Evolutionary conservation across 2,888 invertebrate species (phyloP).

Genomic region (Oeneis ivallda): DNA sequence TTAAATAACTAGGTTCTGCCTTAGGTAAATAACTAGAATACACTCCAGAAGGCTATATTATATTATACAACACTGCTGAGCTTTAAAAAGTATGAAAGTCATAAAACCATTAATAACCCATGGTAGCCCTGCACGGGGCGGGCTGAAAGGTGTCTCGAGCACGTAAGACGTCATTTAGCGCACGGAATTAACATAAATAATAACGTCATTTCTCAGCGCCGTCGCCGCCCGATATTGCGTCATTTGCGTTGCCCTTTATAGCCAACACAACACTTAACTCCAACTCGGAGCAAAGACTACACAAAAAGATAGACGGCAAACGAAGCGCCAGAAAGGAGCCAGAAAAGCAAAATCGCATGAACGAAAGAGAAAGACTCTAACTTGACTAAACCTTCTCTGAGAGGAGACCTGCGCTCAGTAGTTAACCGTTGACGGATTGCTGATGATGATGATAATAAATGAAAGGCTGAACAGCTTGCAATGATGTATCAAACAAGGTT

Average conservation of each 20-base stretch:
- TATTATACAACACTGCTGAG: background rate
- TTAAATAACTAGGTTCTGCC: no score
- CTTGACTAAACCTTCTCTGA: no score
- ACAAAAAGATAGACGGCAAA: background rate
- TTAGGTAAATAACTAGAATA: no score
- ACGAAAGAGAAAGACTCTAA: no score
- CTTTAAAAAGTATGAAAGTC: background rate
- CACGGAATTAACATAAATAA: slow-evolving; percentile 81
- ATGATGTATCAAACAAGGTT: no score
- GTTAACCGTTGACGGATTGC: no score
- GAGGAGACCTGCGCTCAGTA: no score
- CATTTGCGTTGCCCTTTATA: slow-evolving; percentile 72
- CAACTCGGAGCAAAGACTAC: slow-evolving; percentile 46
- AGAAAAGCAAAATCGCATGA: no score
- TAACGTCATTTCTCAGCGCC: slow-evolving; percentile 71
- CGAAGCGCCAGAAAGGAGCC: background rate
- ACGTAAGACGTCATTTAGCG: slow-evolving; percentile 78
- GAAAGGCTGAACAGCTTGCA: no score
- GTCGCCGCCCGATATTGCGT: slow-evolving; percentile 62
- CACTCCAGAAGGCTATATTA: no score
- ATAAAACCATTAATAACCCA: background rate
- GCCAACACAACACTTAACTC: slow-evolving; percentile 68
- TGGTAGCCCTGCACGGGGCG: slow-evolving; percentile 50
- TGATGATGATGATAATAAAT: no score
- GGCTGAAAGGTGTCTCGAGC: slow-evolving; percentile 58